Evolutionary conservation across 2,797 vertebrate species (phyloP).

Genomic region (Micropoecilia bifurca): DNA sequence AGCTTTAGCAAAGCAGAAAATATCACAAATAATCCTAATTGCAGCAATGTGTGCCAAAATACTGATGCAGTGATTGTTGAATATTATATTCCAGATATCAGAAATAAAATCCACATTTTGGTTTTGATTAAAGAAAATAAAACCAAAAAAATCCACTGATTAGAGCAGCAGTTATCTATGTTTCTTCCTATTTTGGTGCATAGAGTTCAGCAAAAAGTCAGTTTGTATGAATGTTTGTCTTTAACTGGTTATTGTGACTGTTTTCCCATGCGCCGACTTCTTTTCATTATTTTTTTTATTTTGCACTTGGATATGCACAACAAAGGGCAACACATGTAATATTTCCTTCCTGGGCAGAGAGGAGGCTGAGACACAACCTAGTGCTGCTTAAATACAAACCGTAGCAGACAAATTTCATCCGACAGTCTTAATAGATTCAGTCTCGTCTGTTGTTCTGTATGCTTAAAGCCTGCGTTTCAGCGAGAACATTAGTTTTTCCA

Average conservation of each 20-base stretch:
- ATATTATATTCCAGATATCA: not conserved
- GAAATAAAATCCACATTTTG: not conserved
- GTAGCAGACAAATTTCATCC: conserved; percentile 60
- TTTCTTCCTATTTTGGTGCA: not conserved
- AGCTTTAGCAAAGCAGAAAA: not conserved
- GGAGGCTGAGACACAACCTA: conserved; percentile 60
- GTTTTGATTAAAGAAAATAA: not conserved
- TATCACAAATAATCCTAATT: not conserved
- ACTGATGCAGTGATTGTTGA: not conserved
- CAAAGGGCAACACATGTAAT: conserved; percentile 69
- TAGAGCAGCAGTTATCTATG: not conserved
- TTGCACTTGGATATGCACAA: conserved; percentile 72
- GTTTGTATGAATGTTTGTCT: conserved; percentile 17
- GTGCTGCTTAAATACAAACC: conserved; percentile 58
- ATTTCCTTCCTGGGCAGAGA: conserved; percentile 65
- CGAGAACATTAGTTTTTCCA: conserved; percentile 40
- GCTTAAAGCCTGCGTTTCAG: conserved; percentile 52
- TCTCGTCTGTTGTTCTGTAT: conserved; percentile 54
- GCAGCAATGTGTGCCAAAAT: not conserved
- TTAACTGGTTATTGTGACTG: conserved; percentile 48
- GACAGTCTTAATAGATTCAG: conserved; percentile 71
- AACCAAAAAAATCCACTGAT: not conserved
- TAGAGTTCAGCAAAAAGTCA: not conserved
- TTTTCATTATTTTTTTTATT: conserved; percentile 23
- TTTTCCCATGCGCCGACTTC: conserved; percentile 39